phyloP scores from a whole-genome alignment of 2,113 vertebrate species.

The Emydocephalus ijimae region DNA sequence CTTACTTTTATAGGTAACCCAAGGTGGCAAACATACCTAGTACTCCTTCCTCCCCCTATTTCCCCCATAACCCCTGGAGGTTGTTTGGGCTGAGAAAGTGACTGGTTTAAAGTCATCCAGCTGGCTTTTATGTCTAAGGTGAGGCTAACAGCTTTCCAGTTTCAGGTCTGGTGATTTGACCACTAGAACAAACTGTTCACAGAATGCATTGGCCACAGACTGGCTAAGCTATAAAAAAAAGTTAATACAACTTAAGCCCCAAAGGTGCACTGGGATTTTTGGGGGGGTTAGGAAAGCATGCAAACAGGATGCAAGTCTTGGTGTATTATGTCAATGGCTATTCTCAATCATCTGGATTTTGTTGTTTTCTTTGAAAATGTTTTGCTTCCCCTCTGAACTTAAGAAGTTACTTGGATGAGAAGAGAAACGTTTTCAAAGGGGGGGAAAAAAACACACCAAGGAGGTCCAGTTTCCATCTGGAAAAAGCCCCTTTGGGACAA shows the following conservation, averaged over 20 bases:
- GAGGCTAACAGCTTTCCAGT: not conserved
- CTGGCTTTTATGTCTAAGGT: not conserved
- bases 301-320: no score
- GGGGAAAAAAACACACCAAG: not conserved
- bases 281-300: no score
- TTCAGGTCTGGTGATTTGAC: not conserved
- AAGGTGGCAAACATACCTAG: not conserved
- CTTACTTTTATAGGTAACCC: not conserved
- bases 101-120: not conserved
- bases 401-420: not conserved
- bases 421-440: not conserved
- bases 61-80: not conserved
- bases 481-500: not conserved
- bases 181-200: not conserved
- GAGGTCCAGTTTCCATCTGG: not conserved
- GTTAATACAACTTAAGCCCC: not conserved
- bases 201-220: not conserved
- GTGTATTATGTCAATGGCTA: no score
- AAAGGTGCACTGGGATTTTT: not conserved
- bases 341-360: no score
- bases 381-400: not conserved
- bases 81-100: not conserved
- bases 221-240: not conserved
- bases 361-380: not conserved
- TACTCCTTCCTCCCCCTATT: not conserved